Evolutionary conservation across 2,797 vertebrate genomes (phyloP), one percentile per base, ranked within the genome.

Genomic region (Semaprochilodus insignis): DNA sequence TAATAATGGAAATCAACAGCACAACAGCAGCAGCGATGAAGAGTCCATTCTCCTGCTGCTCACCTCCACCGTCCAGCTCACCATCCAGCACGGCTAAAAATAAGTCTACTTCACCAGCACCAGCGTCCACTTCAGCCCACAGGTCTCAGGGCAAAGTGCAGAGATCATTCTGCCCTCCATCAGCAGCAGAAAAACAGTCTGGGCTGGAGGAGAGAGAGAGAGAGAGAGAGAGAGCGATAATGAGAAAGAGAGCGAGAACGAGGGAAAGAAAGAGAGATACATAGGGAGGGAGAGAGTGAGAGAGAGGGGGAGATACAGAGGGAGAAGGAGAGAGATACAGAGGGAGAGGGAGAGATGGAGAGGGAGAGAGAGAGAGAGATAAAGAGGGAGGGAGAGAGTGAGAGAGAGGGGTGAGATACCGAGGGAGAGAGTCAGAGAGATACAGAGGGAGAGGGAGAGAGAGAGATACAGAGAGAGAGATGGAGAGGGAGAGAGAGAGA

Each of bases 1-100:
- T 82, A 71, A 80, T 76, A 59, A 66, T 60, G 67, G 34, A 72
- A 84, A 80, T 77, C 80, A 84, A 81, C 66, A 79, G 78, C 36
- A 62, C 71, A 27, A 52, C 65, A 76, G 67, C n/a, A 17, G 54
- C 23, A 7, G n/a, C 63, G 74, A 81, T 82, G 76, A 77, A 74
- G 57, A 80, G 73, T 11, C 1, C 34, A 60, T 76, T 59, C 65
- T 72, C 77, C 76, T 60, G 59, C 59, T 67, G 66, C 63, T 79
- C 82, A 78, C 66, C 70, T 85, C 55, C 17, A 4, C 65, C 77
- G 74, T n/a, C n/a, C n/a, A n/a, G n/a, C n/a, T n/a, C n/a, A n/a
- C n/a, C n/a, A n/a, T 70, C 74, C 77, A 59, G 48, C n/a, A 40
- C 0, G 0, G 59, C 55, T 75, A 83, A 87, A 85, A 83, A 81